Evolutionary conservation across 2,797 vertebrate species (phyloP).

Genomic region (Chelmon rostratus): DNA sequence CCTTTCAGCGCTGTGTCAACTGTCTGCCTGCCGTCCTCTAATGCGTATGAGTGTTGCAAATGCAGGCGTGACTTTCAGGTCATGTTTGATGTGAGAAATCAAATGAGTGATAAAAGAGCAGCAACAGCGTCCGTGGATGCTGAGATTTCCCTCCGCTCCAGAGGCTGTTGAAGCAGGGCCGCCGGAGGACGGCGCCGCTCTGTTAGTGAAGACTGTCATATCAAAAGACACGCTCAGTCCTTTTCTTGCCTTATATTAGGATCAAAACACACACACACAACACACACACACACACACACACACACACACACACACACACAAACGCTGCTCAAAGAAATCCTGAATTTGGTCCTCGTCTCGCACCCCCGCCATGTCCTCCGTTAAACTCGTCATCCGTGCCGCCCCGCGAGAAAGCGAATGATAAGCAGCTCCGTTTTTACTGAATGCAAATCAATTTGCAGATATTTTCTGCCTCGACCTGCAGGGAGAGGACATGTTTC

Average conservation of each 20-base stretch:
- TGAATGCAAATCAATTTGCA: slow-evolving; percentile 69
- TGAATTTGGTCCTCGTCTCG: background rate
- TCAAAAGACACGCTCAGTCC: slow-evolving; percentile 22
- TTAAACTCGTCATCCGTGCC: slow-evolving; percentile 41
- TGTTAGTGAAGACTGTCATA: slow-evolving; percentile 26
- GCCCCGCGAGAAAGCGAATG: slow-evolving; percentile 18
- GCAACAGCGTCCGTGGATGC: background rate
- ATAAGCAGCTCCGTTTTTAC: slow-evolving; percentile 46
- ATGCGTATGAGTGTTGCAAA: background rate
- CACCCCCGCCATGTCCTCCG: slow-evolving; percentile 14
- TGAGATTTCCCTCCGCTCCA: slow-evolving; percentile 10
- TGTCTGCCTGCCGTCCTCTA: background rate
- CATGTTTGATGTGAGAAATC: slow-evolving; percentile 29
- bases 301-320: slow-evolving; percentile 7
- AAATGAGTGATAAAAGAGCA: slow-evolving; percentile 30
- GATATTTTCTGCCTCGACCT: slow-evolving; percentile 57
- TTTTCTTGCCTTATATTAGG: background rate
- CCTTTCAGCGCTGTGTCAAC: background rate
- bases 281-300: slow-evolving; percentile 12
- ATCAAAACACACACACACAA: slow-evolving; percentile 28
- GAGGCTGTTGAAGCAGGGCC: background rate
- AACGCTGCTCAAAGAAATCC: slow-evolving; percentile 1
- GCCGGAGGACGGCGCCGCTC: slow-evolving; percentile 3
- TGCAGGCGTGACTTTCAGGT: background rate
- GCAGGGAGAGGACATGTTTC: slow-evolving; percentile 50